phyloP scores from a whole-genome alignment of 2,888 invertebrate genomes.

The Phanerotoma sp. region DNA sequence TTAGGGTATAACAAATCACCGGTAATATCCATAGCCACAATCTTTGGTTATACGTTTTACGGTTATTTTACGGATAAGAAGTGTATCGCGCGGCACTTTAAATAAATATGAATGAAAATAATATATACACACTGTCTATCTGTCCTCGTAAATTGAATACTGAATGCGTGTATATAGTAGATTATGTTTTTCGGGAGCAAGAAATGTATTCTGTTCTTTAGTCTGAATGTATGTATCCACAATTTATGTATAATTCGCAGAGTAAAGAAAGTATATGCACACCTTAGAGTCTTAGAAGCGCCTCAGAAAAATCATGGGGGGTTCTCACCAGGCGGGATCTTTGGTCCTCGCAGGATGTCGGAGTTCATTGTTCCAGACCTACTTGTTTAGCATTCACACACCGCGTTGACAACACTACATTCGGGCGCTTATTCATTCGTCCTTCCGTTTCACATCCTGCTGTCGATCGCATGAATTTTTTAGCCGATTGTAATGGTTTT shows the following conservation, averaged over 20 bases:
- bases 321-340: conserved; percentile 45
- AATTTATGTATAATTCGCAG: no score
- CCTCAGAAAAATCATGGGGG: conserved; percentile 22
- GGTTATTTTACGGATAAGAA: background rate
- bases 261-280: no score
- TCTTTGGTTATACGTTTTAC: no score
- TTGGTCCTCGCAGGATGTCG: conserved; percentile 41
- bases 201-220: no score
- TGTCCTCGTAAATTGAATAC: no score
- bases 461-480: conserved; percentile 8
- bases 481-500: conserved; percentile 2
- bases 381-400: conserved; percentile 39
- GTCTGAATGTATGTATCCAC: no score
- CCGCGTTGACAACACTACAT: conserved; percentile 4
- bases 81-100: no score
- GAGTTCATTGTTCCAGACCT: conserved; percentile 44
- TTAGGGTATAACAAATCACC: background rate
- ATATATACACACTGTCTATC: no score
- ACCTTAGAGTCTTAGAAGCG: background rate
- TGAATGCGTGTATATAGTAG: no score
- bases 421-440: background rate
- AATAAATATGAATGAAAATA: no score
- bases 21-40: no score
- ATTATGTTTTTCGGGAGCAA: no score
- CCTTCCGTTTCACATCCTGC: background rate